phyloP scores from a whole-genome alignment of 2,797 vertebrate species.

The Gallinago solitaria region DNA sequence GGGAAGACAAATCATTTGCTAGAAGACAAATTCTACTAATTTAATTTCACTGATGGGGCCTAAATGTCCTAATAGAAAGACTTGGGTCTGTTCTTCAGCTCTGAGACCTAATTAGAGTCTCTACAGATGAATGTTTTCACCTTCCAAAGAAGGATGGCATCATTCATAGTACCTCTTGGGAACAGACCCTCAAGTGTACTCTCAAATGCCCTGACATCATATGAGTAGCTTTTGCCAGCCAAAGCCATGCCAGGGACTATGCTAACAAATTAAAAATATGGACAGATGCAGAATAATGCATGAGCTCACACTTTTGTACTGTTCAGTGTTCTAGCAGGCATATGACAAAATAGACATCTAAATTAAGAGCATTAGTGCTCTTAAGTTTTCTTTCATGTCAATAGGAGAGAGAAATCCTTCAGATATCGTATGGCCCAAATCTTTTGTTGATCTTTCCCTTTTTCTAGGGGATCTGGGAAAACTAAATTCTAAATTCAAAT shows the following conservation, averaged over 20 bases:
- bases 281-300: not conserved
- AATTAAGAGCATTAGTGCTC: not conserved
- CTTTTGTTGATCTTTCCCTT: accelerated
- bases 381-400: not conserved
- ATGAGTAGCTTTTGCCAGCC: not conserved
- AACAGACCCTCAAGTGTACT: not conserved
- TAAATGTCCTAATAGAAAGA: not conserved
- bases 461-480: not conserved
- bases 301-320: not conserved
- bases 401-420: not conserved
- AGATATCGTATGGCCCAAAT: not conserved
- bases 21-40: not conserved
- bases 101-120: not conserved
- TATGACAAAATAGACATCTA: not conserved
- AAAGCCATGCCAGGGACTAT: not conserved
- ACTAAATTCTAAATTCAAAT: not conserved
- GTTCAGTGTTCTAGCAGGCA: not conserved
- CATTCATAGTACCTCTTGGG: not conserved
- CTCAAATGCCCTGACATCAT: not conserved
- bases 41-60: not conserved
- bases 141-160: not conserved
- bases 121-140: not conserved
- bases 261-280: not conserved
- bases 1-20: not conserved
- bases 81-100: not conserved